These are phyloP conservation scores for Orchestes rusci DNA, from an alignment of 2,888 invertebrate genomes.

Conservation along the genomic window DNA sequence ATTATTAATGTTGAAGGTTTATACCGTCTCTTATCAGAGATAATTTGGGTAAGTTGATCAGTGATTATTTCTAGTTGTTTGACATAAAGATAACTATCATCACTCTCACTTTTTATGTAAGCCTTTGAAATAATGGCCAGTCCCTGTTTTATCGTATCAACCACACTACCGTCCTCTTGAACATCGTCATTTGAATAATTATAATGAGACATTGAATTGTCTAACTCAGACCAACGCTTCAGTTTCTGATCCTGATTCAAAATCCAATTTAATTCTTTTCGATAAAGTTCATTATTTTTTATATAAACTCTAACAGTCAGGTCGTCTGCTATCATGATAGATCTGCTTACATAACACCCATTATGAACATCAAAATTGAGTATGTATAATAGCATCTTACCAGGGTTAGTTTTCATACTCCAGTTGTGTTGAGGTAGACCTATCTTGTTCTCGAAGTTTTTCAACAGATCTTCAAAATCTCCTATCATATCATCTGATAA, in stretches of 20 bases:
- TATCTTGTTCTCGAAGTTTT: neutral
- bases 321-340: neutral
- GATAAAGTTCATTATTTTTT: neutral
- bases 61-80: neutral
- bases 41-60: constrained; percentile 4
- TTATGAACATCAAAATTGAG: neutral
- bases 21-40: neutral
- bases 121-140: too few species aligned
- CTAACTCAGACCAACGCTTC: neutral
- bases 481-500: neutral
- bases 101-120: too few species aligned
- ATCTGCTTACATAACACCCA: neutral
- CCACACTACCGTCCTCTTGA: too few species aligned
- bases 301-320: neutral
- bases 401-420: neutral
- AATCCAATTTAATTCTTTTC: neutral
- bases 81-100: neutral
- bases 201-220: neutral
- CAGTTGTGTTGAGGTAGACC: neutral
- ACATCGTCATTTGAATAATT: too few species aligned
- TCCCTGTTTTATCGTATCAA: too few species aligned
- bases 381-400: neutral
- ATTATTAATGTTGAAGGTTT: constrained; percentile 3
- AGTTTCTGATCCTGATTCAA: neutral
- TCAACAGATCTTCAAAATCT: neutral